Evolutionary conservation across 2,797 vertebrate genomes (phyloP), one percentile per base, ranked within the genome.

Genomic region (Bucorvus abyssinicus): DNA sequence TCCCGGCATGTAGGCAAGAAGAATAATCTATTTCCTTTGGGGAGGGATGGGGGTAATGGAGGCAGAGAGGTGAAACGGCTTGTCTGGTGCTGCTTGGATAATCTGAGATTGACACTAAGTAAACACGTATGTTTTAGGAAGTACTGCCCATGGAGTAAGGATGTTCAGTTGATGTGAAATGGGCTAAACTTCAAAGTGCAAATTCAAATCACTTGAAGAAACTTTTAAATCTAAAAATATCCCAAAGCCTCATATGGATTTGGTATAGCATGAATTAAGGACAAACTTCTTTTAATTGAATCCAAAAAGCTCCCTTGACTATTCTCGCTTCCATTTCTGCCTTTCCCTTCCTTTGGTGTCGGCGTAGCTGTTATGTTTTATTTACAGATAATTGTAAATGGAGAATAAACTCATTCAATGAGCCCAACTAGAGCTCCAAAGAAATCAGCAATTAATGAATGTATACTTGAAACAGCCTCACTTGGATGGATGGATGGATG

Each of bases 381-480:
- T 93, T 95, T 94, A 80, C 26, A 75, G 61, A 78, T 78, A 79
- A 87, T 49, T 93, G 68, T 74, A 93, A 96, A 89, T 14, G 22
- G 47, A 89, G 87, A 60, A 82, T 20, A 87, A 92, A 82, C 22
- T 71, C 45, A 76, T 57, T 89, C 61, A 64, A 24, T 19, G 2
- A 92, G 30, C 19, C 44, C 84, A 93, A 88, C 27, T 79, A n/a
- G 57, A 94, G 84, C 44, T 52, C 55, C 23, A 78, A 86, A 70
- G 29, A 90, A 75, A 84, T 69, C 55, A 55, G 20, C 45, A 67
- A 36, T 67, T 90, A 65, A 81, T 77, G 29, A 89, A 56, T 57
- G 14, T 30, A 75, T 74, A 73, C 40, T 86, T 92, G 68, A 78
- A 94, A 38, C 29, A 77, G 12, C 49, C 59, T 84, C 0, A 0